A percentile compares a stretch with the other conserved stretches of the same genome.
phyloP scores from a whole-genome alignment of 2,888 invertebrate genomes.

The Bruchidius siliquastri region DNA sequence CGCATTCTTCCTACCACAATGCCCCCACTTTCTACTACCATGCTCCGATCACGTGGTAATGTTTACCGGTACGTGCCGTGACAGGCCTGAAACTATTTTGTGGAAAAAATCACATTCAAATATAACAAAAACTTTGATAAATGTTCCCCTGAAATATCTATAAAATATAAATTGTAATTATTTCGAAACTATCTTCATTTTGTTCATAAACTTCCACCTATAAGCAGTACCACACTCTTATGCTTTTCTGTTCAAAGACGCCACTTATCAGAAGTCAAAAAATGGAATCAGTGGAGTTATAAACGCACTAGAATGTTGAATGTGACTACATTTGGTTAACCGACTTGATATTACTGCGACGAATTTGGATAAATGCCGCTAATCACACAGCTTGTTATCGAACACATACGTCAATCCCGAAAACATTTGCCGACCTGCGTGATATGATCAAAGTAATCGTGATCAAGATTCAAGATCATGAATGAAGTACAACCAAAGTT shows the following conservation, averaged over 20 bases:
- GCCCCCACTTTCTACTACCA: constrained; percentile 31
- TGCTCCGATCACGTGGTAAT: constrained; percentile 45
- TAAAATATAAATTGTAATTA: background rate
- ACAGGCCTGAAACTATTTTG: background rate
- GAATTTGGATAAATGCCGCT: background rate
- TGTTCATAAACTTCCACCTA: background rate
- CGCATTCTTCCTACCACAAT: background rate
- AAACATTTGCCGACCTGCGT: background rate
- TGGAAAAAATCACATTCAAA: background rate
- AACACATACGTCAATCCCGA: background rate
- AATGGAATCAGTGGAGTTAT: background rate
- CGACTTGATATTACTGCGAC: background rate
- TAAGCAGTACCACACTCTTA: background rate
- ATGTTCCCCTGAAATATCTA: too few species aligned
- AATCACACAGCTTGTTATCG: background rate
- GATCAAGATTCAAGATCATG: background rate
- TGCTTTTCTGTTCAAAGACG: background rate
- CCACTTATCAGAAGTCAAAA: background rate
- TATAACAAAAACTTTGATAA: background rate
- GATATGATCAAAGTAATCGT: background rate
- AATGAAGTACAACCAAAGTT: background rate
- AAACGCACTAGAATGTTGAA: background rate
- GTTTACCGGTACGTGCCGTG: constrained; percentile 32
- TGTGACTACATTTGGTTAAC: background rate
- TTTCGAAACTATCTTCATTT: background rate